These are phyloP conservation scores for Atethmia centrago DNA, from an alignment of 2,888 invertebrate species.

Conservation along the genomic window DNA sequence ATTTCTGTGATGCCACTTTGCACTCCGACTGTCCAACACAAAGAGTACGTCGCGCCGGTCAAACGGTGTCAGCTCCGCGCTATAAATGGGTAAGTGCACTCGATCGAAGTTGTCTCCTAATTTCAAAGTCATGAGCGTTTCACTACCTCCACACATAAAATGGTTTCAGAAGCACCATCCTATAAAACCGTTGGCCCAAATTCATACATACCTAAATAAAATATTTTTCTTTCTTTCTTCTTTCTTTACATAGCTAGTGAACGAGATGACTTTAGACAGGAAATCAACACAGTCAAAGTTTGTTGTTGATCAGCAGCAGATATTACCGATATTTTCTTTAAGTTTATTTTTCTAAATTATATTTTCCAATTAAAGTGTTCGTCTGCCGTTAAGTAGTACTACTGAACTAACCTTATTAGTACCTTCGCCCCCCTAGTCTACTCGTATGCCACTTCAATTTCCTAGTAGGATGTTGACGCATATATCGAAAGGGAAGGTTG, in stretches of 20 bases:
- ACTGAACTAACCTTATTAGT: constrained; percentile 12
- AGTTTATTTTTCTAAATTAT: not conserved
- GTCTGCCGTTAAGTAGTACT: constrained; percentile 2
- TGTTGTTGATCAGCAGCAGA: not conserved
- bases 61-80: constrained; percentile 67
- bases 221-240: too few relatives aligned
- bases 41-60: constrained; percentile 65
- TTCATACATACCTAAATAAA: not conserved
- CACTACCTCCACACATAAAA: constrained; percentile 54
- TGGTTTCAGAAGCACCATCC: constrained; percentile 38
- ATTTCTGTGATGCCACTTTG: constrained; percentile 37
- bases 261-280: not conserved
- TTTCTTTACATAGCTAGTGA: not conserved
- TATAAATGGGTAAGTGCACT: constrained; percentile 81
- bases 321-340: not conserved
- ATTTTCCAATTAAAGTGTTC: not conserved
- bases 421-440: constrained; percentile 26
- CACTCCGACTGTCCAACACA: constrained; percentile 42
- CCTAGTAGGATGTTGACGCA: constrained; percentile 53
- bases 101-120: constrained; percentile 77
- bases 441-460: constrained; percentile 38
- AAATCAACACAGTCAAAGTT: not conserved
- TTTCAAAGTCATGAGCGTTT: constrained; percentile 85
- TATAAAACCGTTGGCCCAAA: constrained; percentile 19
- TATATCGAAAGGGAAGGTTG: constrained; percentile 44